These are phyloP conservation scores for Gryllus longicercus DNA, from an alignment of 2,888 invertebrate species.

Conservation along the genomic window DNA sequence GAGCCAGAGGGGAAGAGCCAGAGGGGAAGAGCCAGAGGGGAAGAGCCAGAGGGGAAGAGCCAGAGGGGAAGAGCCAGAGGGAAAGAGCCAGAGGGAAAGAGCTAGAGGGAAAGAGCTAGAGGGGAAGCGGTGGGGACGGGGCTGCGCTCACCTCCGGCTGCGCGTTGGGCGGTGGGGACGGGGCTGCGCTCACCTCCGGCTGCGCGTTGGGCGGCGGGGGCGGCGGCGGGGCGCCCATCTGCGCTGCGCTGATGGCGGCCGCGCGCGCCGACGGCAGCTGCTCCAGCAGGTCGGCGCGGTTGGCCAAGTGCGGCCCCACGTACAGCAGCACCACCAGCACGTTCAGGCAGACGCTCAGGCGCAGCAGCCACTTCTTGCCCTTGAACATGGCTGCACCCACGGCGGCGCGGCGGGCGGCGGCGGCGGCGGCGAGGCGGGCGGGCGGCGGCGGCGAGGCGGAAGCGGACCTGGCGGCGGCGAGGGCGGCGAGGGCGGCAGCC, in stretches of 20 bases:
- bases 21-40: too few species aligned
- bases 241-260: constrained; percentile 41
- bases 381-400: constrained; percentile 44
- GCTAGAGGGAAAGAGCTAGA: too few species aligned
- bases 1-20: too few species aligned
- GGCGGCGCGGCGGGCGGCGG: neutral
- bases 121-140: neutral
- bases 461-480: too few species aligned
- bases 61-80: too few species aligned
- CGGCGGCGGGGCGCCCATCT: constrained; percentile 38
- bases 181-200: too few species aligned
- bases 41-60: too few species aligned
- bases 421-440: too few species aligned
- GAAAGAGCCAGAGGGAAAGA: too few species aligned
- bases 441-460: too few species aligned
- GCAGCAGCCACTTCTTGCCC: constrained; percentile 67
- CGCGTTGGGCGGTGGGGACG: neutral
- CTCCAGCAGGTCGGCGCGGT: constrained; percentile 40
- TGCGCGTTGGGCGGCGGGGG: neutral
- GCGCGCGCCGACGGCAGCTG: constrained; percentile 43
- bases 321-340: constrained; percentile 68
- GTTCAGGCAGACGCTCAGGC: constrained; percentile 71
- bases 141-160: too few species aligned
- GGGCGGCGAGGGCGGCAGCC: too few species aligned
- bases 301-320: constrained; percentile 62